These are phyloP conservation scores for Nothoprocta perdicaria DNA, from an alignment of 2,113 vertebrate genomes.

Conservation along the genomic window DNA sequence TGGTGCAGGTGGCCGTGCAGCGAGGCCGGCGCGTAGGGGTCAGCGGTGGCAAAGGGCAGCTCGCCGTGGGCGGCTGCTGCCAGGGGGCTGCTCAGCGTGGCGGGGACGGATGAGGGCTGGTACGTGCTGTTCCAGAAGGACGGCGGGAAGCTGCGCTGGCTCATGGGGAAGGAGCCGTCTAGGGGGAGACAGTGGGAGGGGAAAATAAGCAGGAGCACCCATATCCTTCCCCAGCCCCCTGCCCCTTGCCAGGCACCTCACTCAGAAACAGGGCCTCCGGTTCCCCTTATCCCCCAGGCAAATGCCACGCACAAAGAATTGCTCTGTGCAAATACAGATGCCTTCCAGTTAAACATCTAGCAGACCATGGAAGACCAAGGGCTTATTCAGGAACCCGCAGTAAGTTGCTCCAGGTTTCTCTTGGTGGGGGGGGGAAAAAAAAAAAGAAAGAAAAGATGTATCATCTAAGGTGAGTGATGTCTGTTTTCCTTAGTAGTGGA, in stretches of 20 bases:
- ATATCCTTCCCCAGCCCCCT: not conserved
- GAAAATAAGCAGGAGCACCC: not conserved
- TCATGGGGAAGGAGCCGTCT: constrained; percentile 96
- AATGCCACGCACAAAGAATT: not conserved
- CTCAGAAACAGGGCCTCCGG: not conserved
- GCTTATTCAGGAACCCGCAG: not conserved
- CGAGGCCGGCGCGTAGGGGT: constrained; percentile 87
- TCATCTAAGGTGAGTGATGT: accelerated
- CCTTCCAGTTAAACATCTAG: not conserved
- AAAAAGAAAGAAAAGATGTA: not conserved
- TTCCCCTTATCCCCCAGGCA: not conserved
- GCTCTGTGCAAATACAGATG: not conserved
- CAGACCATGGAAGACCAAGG: not conserved
- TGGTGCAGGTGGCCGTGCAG: constrained; percentile 95
- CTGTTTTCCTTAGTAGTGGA: not conserved
- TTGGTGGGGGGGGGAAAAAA: too few relatives aligned
- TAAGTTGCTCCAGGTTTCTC: not conserved
- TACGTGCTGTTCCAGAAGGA: constrained; percentile 99
- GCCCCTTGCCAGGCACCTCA: not conserved
- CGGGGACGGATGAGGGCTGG: constrained; percentile 82
- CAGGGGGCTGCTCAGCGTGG: constrained; percentile 80
- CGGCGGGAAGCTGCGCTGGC: constrained; percentile 93
- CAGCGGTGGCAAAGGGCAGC: constrained; percentile 85
- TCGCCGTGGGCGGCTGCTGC: constrained; percentile 84
- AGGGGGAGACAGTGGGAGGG: not conserved